Base-by-base conservation (phyloP, 2,888 invertebrate genomes). In the Cyrtodaria siliqua region DNA sequence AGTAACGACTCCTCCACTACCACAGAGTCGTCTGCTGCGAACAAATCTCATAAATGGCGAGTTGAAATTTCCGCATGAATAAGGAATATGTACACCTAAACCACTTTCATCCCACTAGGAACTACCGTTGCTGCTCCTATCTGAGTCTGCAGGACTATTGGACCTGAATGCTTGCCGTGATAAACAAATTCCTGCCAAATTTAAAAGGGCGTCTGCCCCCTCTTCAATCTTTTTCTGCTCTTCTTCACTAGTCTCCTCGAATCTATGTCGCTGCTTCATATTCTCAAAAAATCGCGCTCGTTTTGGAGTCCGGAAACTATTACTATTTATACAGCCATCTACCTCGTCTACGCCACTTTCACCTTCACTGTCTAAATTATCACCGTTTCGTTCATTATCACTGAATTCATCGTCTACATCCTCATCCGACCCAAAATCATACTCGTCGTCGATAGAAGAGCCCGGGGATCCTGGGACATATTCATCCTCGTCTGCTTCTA, bases 131-230 rank as follows among this genome's bases (percentile, higher is more conserved):
- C 53, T 57, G 47, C 61, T 61, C 24, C 8, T 18, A 18, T 49
- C 49, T 2, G 61, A 69, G 40, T 50, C 29, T 6, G 42, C 60
- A 14, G 69, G 69, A 47, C 69, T 69, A 16, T 23, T 55, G 14
- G 69, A 56, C 70, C 53, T 61, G 70, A 62, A 67, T 47, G 70
- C 61, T 33, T 57, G 75, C 24, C 75, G 60, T 44, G 81, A 74
- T 63, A 75, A 62, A 75, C 71, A 81, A 29, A 95, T 95, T 6
- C 96, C 96, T 0, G 96, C 96, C 68, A 96, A 93, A 91, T 96
- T 96, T 52, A 96, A 93, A 78, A 96, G 93, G 0, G 96, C 96
- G 88, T 96, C 96, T 0, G 96, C 96, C 71, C 96, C 96, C 91
- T 96, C 96, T 49, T 95, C 96, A 81, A 96, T 96, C 87, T 95